phyloP scores from a whole-genome alignment of 2,797 vertebrate species.

The Myotis findleyi region DNA sequence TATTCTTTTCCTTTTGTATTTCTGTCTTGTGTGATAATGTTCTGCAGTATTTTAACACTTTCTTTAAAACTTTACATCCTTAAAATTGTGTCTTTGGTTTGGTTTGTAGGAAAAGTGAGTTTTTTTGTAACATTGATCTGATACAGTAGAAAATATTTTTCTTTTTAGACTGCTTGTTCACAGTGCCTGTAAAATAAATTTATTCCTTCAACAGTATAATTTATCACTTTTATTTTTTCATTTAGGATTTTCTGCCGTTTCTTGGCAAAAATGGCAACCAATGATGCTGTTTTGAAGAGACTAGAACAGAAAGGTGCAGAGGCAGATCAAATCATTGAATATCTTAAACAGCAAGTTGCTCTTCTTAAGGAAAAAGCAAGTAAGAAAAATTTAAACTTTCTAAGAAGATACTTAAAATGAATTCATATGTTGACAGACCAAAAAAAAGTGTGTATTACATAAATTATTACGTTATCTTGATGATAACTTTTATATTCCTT shows the following conservation, averaged over 20 bases:
- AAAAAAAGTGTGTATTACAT: background rate
- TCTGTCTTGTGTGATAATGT: background rate
- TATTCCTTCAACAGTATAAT: conserved; percentile 50
- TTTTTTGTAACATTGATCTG: background rate
- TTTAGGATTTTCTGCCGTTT: conserved; percentile 92
- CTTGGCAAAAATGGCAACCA: conserved; percentile 94
- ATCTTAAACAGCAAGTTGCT: conserved; percentile 97
- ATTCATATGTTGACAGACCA: background rate
- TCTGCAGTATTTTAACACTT: background rate
- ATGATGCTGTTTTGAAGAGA: conserved; percentile 92
- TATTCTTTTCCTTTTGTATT: background rate
- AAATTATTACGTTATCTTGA: conserved; percentile 44
- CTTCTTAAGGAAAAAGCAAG: conserved; percentile 98
- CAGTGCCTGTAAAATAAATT: conserved; percentile 32
- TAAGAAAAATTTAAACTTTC: conserved; percentile 85
- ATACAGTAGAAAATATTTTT: conserved; percentile 28
- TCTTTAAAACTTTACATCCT: background rate
- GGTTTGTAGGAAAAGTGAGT: background rate
- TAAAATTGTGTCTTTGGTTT: conserved; percentile 59
- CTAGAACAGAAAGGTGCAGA: conserved; percentile 97
- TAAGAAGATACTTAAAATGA: conserved; percentile 50
- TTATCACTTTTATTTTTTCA: conserved; percentile 58
- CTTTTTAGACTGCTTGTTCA: conserved; percentile 38
- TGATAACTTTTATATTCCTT: background rate
- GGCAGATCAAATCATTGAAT: conserved; percentile 97